Evolutionary conservation across 2,888 invertebrate genomes (phyloP), one percentile per base, ranked within the genome.

Genomic region (Drosophila seclusa): DNA sequence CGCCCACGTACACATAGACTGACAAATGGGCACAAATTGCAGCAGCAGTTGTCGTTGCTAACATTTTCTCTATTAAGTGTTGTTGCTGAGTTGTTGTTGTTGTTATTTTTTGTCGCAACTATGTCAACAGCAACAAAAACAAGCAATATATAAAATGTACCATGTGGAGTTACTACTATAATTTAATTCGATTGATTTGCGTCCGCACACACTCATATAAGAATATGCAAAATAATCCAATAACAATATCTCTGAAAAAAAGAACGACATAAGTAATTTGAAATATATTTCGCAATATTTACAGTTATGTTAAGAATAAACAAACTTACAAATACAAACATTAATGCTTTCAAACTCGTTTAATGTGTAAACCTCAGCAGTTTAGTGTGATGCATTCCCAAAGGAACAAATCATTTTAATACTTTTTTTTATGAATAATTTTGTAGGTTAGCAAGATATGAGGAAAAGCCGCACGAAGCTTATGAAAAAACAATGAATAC

Each of bases 21-120:
- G 72, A 80, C 80, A 82, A 87, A 82, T 85, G 85, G 82, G 83
- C 69, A 72, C 82, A 79, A 87, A 76, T 87, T 80, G 76, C 59
- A 66, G 61, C 75, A 55, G 40, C 66, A 74, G 67, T 67, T 70
- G 68, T 71, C 76, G 60, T 31, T 69, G 82, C 71, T 57, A 36
- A 52, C 61, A 63, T 78, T 67, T 59, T 53, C 55, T 68, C 45
- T 66, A 32, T 54, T 53, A 49, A 53, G 31, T 49, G 32, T 32
- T 67, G 58, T 55, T 55, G 60, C 48, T 62, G 31, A 40, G 48
- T 63, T 54, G 21, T 42, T 66, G 38, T 50, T 65, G 55, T 61
- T 60, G 38, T 63, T 61, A 3, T 36, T 49, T 62, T 62, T 24
- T 31, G 45, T 34, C 27, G 36, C 42, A 75, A 61, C 52, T 73